Evolutionary conservation across 64 coral and sea anemone genomes (phyloP), one percentile per base, ranked within the genome.

Genomic region (Montipora sp.): DNA sequence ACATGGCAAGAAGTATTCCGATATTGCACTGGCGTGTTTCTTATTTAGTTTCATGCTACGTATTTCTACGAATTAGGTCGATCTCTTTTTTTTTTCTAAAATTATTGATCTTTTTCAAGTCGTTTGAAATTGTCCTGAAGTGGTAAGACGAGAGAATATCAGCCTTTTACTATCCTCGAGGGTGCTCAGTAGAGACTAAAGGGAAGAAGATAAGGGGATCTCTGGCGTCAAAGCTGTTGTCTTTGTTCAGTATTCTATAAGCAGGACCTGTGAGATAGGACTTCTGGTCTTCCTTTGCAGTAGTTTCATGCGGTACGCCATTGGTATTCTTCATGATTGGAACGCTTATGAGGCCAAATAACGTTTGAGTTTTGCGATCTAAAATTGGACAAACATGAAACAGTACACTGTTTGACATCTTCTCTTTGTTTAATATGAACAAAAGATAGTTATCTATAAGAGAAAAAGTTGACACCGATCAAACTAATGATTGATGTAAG

Each of bases 191-290:
- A 2, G 69, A 51, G 16, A 93, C 21, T 27, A 93, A 19, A 44
- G 91, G 91, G 24, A 93, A 93, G 77, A 87, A 93, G 16, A 93
- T 88, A 8, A 80, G 77, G 0, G 91, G 91, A 68, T 93, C 75
- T 13, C 43, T 80, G 43, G 83, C 23, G 75, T 93, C 83, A 68
- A 71, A 93, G 3, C 63, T 93, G 61, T 93, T 93, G 60, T 93
- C 77, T 15, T 77, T 77, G 46, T 78, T 75, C 14, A 93, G 76
- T 46, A 93, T 79, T 48, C 91, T 84, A 24, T 87, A 73, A 3
- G 91, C 91, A 51, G 91, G 83, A 22, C 91, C 91, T 0, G 91
- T 93, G 3, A 93, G 49, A 46, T 93, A 93, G 5, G 91, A 87
- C 48, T 88, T 69, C 4, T 66, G 57, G 43, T 87, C 70, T 43